These are phyloP conservation scores for Pseudachorutes palmiensis DNA, from an alignment of 1,140 invertebrate genomes.

Conservation along the genomic window DNA sequence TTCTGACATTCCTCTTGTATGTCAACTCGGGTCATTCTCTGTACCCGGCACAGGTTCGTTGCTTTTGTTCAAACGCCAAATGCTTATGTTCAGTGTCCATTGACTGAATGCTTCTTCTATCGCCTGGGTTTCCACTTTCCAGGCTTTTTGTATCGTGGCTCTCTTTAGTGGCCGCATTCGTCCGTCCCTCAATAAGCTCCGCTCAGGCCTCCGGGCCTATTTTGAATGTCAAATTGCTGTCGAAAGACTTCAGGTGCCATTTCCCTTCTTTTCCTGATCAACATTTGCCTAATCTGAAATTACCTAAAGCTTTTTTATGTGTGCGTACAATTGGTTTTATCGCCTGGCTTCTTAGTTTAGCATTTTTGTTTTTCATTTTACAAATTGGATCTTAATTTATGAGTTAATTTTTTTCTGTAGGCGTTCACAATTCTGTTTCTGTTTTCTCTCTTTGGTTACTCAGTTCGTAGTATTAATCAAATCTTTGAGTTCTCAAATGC, in stretches of 20 bases:
- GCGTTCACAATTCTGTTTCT: slow-evolving; percentile 34
- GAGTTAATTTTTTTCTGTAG: too few relatives aligned
- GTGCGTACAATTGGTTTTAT: not conserved
- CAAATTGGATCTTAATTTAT: slow-evolving; percentile 10
- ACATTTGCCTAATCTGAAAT: not conserved
- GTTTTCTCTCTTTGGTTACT: slow-evolving; percentile 33
- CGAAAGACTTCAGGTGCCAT: slow-evolving; percentile 36
- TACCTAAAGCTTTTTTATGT: slow-evolving; percentile 3
- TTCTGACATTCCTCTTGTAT: slow-evolving; percentile 57
- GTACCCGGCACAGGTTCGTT: slow-evolving; percentile 52
- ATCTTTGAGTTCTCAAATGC: slow-evolving; percentile 17
- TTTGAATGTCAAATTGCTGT: slow-evolving; percentile 26
- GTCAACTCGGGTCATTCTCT: slow-evolving; percentile 53
- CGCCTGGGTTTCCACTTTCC: slow-evolving; percentile 29
- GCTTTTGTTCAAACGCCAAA: slow-evolving; percentile 1
- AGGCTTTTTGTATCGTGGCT: slow-evolving; percentile 41
- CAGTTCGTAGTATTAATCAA: slow-evolving; percentile 26
- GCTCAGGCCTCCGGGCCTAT: slow-evolving; percentile 23
- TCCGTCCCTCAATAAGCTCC: slow-evolving; percentile 21
- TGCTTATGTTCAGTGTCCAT: not conserved
- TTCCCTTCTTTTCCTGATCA: not conserved
- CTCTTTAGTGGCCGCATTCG: slow-evolving; percentile 37
- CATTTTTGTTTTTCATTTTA: slow-evolving; percentile 6
- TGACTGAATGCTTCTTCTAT: too few relatives aligned
- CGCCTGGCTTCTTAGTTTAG: too few relatives aligned